Evolutionary conservation across 2,888 invertebrate genomes (phyloP), one percentile per base, ranked within the genome.

Genomic region (Agrilus biguttatus): DNA sequence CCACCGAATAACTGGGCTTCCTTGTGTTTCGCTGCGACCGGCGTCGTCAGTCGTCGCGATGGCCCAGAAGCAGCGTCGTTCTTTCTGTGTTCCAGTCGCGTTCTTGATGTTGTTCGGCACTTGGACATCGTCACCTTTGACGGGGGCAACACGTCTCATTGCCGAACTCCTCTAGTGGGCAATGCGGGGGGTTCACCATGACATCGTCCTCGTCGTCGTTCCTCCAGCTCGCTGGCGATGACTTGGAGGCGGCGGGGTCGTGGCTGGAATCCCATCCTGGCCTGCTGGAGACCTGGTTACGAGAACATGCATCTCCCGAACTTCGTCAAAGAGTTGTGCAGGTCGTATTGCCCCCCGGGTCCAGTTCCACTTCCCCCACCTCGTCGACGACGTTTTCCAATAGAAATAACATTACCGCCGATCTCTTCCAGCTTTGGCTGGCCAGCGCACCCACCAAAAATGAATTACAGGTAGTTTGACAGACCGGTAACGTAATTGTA

Each of bases 361-460:
- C 45, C 51, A 63, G 46, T 57, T 57, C 51, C 59, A 67, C 55
- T 59, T 54, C 57, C 40, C 50, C 59, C 47, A 55, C 61, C 37
- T 56, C 54, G 14, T 39, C 32, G 17, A 46, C 43, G 46, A 58
- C 32, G 45, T 60, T 40, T 53, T 45, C 42, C 51, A 62, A 43
- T 56, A 56, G 49, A 59, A 66, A 53, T 59, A 51, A 53, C 35
- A 49, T 57, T 45, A 53, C 59, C 37, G 54, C 51, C 49, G 88
- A 89, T 61, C 71, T 89, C 49, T 88, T 88, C 66, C 87, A 87
- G 58, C 73, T 82, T 50, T 89, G 88, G 88, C 68, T 88, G 59
- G 77, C 84, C 33, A 78, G 85, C 28, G 83, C 84, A 40, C 84
- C 86, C 71, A 80, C 58, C 78, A 81, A 74, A 77, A 58, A 53